phyloP scores from a whole-genome alignment of 1,140 invertebrate genomes.

The Drosophila athabasca region DNA sequence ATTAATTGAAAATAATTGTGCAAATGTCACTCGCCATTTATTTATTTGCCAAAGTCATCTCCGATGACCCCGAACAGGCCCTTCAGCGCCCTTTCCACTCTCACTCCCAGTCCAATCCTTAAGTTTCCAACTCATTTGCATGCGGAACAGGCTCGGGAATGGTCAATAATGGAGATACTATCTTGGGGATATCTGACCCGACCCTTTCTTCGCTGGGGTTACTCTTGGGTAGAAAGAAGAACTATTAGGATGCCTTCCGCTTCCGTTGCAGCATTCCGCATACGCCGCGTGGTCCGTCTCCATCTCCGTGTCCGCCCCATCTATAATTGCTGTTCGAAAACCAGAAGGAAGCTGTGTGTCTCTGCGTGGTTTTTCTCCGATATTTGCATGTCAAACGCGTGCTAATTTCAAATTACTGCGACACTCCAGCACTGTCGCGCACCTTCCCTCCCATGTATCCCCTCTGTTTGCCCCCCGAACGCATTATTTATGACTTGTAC shows the following conservation, averaged over 20 bases:
- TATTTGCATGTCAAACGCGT: conserved; percentile 80
- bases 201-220: conserved; percentile 17
- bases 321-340: conserved; percentile 38
- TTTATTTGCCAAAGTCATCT: conserved; percentile 61
- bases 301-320: not conserved
- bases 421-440: conserved; percentile 41
- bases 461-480: conserved; percentile 34
- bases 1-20: conserved; percentile 79
- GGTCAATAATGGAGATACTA: conserved; percentile 16
- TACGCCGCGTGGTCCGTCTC: conserved; percentile 24
- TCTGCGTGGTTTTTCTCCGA: conserved; percentile 44
- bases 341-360: not conserved
- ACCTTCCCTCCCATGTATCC: not conserved
- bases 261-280: conserved; percentile 13
- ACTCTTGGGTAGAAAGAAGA: not conserved
- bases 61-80: conserved; percentile 18
- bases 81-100: conserved; percentile 7
- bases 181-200: conserved; percentile 15
- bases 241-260: not conserved
- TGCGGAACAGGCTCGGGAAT: conserved; percentile 4
- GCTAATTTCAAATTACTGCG: conserved; percentile 77
- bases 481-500: conserved; percentile 81
- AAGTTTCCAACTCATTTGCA: conserved; percentile 16
- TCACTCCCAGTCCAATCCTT: not conserved
- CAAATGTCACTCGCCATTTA: conserved; percentile 70